A percentile compares a stretch with the other conserved stretches of the same genome.
Conservation (phyloP, 1,140 invertebrate genomes). For the Platyscapa corneri region DNA sequence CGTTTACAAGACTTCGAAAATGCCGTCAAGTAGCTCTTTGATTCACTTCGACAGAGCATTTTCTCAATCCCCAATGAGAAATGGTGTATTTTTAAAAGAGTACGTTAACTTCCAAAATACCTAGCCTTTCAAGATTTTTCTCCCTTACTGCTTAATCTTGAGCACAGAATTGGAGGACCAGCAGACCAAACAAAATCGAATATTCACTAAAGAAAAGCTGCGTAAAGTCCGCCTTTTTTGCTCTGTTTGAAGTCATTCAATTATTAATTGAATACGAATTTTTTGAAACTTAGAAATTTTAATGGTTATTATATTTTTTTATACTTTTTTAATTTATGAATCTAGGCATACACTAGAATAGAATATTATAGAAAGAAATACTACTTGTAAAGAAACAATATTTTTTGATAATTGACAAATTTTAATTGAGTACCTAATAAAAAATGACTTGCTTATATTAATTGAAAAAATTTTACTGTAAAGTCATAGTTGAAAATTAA, state of each 20-base stretch:
- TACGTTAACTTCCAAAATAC: constrained; percentile 25
- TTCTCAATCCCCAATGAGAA: not conserved
- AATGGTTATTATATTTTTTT: constrained; percentile 1
- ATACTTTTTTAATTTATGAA: not conserved
- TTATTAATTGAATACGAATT: constrained; percentile 47
- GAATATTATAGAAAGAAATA: not conserved
- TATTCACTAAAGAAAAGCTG: constrained; percentile 25
- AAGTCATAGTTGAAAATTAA: too few relatives aligned
- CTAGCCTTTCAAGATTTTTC: not conserved
- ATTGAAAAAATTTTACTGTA: not conserved
- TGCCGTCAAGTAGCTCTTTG: not conserved
- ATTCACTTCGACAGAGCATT: constrained; percentile 7
- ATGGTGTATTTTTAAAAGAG: constrained; percentile 53
- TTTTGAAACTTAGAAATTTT: constrained; percentile 18
- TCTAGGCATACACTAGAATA: too few relatives aligned
- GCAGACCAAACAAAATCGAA: constrained; percentile 43
- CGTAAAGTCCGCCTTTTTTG: not conserved
- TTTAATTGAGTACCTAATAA: not conserved
- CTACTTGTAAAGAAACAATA: not conserved
- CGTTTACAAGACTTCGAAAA: constrained; percentile 7
- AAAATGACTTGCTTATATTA: not conserved
- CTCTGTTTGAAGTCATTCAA: constrained; percentile 20
- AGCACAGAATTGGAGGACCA: constrained; percentile 26
- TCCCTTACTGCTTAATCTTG: not conserved
- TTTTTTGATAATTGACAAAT: not conserved